Evolutionary conservation across 1,140 invertebrate genomes (phyloP), one percentile per base, ranked within the genome.

Genomic region (Sipha flava): DNA sequence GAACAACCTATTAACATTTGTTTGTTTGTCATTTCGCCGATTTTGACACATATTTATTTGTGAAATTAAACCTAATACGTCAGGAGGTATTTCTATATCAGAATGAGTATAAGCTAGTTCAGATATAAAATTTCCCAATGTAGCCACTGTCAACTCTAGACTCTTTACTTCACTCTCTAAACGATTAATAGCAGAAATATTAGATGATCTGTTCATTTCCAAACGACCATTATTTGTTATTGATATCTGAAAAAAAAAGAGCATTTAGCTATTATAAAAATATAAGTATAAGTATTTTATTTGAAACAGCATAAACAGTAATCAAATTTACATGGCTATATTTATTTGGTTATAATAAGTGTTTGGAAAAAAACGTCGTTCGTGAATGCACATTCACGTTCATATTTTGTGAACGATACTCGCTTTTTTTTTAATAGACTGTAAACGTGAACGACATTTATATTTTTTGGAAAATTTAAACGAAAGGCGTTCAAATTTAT

Each of bases 141-240:
- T 88, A 0, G 85, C 82, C 3, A 92, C 88, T 0, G 90, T 91
- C 0, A 90, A 87, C 83, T 92, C 90, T 29, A 91, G 82, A 23
- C 88, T 88, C 45, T 90, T 88, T 79, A 89, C 89, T 79, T 91
- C 89, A 26, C 88, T 88, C 82, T 92, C 90, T 3, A 91, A 82
- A 72, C 88, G 86, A 45, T 90, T 88, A 14, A 90, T 85, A 79
- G 87, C 87, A 0, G 88, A 83, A 82, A 90, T 88, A 80, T 91
- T 89, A 16, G 88, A 84, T 0, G 87, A 85, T 12, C 89, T 87
- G 0, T 86, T 88, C 5, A 87, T 89, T 82, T 92, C 90, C 75
- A 91, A 80, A 49, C 90, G 87, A 29, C 90, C 89, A 47, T 90
- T 86, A 68, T 90, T 91, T 9, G 86, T 88, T 83, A 90, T 86